These are phyloP conservation scores for Clitarchus hookeri DNA, from an alignment of 2,888 invertebrate genomes.

Conservation along the genomic window DNA sequence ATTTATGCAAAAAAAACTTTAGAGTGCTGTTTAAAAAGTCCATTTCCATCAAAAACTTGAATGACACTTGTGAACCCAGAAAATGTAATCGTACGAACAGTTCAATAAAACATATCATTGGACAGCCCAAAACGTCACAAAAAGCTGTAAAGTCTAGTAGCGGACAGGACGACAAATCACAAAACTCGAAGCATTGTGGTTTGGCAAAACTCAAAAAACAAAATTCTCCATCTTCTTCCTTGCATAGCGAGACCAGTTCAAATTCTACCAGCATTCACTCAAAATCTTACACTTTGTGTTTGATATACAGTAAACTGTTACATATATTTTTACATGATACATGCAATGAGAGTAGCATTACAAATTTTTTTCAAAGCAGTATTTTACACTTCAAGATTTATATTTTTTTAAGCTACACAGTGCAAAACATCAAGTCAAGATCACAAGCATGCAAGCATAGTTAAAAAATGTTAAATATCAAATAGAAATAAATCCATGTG, in stretches of 20 bases:
- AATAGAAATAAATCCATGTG: no score
- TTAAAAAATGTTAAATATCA: no score
- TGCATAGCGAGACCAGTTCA: slow-evolving; percentile 6
- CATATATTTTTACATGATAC: not conserved
- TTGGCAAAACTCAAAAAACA: not conserved
- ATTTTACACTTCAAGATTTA: no score
- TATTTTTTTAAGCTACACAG: no score
- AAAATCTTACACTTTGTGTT: not conserved
- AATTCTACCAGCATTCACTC: slow-evolving; percentile 21
- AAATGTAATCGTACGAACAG: not conserved
- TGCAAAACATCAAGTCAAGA: no score
- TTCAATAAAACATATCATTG: not conserved
- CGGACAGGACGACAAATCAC: slow-evolving; percentile 18
- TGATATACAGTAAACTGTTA: not conserved
- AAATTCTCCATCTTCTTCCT: not conserved
- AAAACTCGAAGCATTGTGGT: not conserved
- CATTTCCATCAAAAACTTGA: not conserved
- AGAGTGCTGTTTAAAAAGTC: not conserved
- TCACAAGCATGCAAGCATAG: no score
- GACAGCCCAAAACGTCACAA: slow-evolving; percentile 12
- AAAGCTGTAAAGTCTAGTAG: slow-evolving; percentile 19
- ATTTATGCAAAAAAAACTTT: not conserved
- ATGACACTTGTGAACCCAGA: not conserved
- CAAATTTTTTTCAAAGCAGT: no score
- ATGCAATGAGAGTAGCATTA: no score